Conservation (phyloP, 2,113 vertebrate genomes). For the Triplophysa tibetana region DNA sequence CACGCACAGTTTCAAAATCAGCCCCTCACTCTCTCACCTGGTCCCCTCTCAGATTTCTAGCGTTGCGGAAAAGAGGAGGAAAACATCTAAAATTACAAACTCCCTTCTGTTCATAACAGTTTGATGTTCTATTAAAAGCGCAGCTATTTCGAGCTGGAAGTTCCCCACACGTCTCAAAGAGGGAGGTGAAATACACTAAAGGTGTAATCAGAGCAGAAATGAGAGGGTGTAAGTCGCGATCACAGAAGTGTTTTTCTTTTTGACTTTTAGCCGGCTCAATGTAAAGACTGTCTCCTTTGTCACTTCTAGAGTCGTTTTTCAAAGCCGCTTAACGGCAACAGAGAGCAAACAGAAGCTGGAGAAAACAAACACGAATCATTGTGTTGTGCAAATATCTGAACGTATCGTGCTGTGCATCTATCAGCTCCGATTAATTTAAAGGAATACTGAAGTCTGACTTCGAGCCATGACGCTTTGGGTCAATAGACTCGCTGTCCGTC, state of each 20-base stretch:
- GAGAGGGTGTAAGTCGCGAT: slow-evolving; percentile 31
- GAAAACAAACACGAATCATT: background rate
- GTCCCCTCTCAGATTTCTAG: slow-evolving; percentile 33
- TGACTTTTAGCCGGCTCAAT: slow-evolving; percentile 36
- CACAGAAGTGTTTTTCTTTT: slow-evolving; percentile 30
- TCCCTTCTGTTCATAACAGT: slow-evolving; percentile 31
- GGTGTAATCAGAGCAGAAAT: slow-evolving; percentile 46
- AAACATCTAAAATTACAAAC: slow-evolving; percentile 47
- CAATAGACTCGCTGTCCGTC: background rate
- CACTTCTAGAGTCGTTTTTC: slow-evolving; percentile 37
- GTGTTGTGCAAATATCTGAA: slow-evolving; percentile 36
- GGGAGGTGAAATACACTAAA: slow-evolving; percentile 38
- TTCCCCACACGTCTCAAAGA: slow-evolving; percentile 25
- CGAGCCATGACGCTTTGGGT: slow-evolving; percentile 18
- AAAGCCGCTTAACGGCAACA: slow-evolving; percentile 1
- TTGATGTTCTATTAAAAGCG: slow-evolving; percentile 44
- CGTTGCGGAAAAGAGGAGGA: background rate
- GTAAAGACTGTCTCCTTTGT: slow-evolving; percentile 29
- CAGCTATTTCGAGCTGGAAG: slow-evolving; percentile 33
- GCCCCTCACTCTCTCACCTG: slow-evolving; percentile 13
- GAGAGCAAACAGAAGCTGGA: background rate
- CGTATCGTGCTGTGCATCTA: slow-evolving; percentile 2
- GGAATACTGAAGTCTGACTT: slow-evolving; percentile 20
- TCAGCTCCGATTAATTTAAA: slow-evolving; percentile 46
- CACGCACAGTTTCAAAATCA: slow-evolving; percentile 38